Evolutionary conservation across 2,797 vertebrate genomes (phyloP).

Genomic region (Podarcis siculus): DNA sequence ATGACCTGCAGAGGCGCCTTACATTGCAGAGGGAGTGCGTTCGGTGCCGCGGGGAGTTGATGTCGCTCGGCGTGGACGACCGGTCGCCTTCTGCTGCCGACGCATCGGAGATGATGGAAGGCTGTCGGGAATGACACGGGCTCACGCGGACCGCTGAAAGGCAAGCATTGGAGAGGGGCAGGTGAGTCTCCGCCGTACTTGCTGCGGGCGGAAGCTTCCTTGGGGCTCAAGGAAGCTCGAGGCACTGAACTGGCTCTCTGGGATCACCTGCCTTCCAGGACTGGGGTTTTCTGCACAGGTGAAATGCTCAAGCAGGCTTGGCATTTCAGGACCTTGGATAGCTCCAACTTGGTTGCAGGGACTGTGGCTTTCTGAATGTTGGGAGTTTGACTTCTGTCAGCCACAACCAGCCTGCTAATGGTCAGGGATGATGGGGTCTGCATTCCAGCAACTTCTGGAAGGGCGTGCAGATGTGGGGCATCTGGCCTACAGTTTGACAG

Average conservation of each 20-base stretch:
- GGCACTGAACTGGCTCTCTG: background rate
- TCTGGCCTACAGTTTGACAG: too few species aligned
- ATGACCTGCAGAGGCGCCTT: constrained; percentile 84
- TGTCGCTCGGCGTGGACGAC: constrained; percentile 95
- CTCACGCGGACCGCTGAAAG: constrained; percentile 91
- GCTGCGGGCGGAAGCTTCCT: background rate
- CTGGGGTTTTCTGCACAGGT: background rate
- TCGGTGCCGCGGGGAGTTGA: constrained; percentile 97
- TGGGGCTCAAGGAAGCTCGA: too few species aligned
- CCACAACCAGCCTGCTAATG: too few species aligned
- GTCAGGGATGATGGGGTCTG: too few species aligned
- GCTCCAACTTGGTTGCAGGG: too few species aligned
- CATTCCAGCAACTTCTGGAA: too few species aligned
- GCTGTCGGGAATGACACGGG: constrained; percentile 95
- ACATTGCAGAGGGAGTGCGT: constrained; percentile 99
- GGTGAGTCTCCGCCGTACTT: too few species aligned
- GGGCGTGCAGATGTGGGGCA: too few species aligned
- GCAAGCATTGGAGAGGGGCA: background rate
- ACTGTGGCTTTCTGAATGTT: too few species aligned
- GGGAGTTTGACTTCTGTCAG: too few species aligned
- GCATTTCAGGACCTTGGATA: too few species aligned
- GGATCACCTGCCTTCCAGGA: background rate
- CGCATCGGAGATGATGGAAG: constrained; percentile 94
- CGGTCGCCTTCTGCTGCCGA: constrained; percentile 92
- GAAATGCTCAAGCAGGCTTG: background rate